Evolutionary conservation across 2,797 vertebrate genomes (phyloP).

Genomic region (Dendrocincla fuliginosa): DNA sequence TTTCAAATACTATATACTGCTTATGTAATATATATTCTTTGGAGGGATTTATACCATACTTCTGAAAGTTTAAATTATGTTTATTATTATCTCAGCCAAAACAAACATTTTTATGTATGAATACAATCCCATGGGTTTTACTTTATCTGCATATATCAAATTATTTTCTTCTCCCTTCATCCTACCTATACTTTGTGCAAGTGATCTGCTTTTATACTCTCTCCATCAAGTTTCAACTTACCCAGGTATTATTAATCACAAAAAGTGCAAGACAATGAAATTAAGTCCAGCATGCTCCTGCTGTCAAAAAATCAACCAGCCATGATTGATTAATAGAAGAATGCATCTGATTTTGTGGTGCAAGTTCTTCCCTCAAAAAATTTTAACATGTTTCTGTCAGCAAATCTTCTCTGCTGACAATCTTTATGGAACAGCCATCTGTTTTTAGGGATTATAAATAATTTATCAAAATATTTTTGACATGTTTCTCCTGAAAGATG

Average conservation of each 20-base stretch:
- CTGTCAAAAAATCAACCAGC: constrained; percentile 61
- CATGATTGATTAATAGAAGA: constrained; percentile 73
- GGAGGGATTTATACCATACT: neutral
- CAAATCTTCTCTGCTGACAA: constrained; percentile 71
- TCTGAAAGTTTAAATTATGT: neutral
- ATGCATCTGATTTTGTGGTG: constrained; percentile 41
- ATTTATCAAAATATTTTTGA: constrained; percentile 78
- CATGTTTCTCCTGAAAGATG: constrained; percentile 71
- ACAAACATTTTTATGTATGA: neutral
- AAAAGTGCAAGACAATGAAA: constrained; percentile 50
- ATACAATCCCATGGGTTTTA: neutral
- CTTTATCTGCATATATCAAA: neutral
- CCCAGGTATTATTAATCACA: constrained; percentile 22
- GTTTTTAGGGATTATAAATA: constrained; percentile 76
- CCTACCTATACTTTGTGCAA: neutral
- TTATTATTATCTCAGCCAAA: neutral
- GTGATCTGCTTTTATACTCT: neutral
- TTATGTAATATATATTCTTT: neutral
- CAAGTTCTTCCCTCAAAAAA: neutral
- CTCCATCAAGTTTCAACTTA: neutral
- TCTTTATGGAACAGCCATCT: constrained; percentile 72
- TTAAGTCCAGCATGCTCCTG: constrained; percentile 12
- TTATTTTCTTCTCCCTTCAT: neutral
- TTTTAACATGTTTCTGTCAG: constrained; percentile 70
- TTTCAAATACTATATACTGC: neutral